Percentiles rank a stretch among this genome's conserved stretches.
These are phyloP conservation scores for Anas bernieri DNA, from an alignment of 2,797 vertebrate species.

Conservation along the genomic window DNA sequence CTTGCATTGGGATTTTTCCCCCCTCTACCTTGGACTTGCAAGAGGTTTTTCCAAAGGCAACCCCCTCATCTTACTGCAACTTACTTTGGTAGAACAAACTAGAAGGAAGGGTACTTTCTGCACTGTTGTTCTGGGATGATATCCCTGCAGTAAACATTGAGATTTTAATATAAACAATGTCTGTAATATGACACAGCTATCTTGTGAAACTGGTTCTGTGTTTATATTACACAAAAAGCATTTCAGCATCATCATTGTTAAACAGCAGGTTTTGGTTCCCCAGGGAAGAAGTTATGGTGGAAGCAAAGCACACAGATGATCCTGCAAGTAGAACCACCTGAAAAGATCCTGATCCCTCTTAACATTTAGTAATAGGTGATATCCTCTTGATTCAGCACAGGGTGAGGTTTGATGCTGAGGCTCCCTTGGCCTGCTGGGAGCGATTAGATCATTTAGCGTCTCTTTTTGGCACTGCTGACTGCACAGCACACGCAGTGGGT, in stretches of 20 bases:
- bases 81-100: background rate
- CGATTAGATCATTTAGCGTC: background rate
- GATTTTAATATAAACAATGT: slow-evolving; percentile 7
- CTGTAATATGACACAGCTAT: background rate
- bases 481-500: background rate
- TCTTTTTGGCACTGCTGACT: background rate
- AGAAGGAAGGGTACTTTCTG: background rate
- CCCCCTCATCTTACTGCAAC: background rate
- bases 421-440: background rate
- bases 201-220: background rate
- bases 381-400: rapidly evolving
- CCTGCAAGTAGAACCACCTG: background rate
- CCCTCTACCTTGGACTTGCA: background rate
- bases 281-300: background rate
- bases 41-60: background rate
- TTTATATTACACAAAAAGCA: background rate
- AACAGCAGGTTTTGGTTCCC: background rate
- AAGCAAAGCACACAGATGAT: background rate
- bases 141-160: background rate
- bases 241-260: background rate
- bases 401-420: background rate
- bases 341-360: background rate
- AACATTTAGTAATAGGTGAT: background rate
- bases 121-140: background rate
- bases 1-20: background rate